A percentile compares a stretch with the other conserved stretches of the same genome.
Evolutionary conservation across 2,888 invertebrate genomes (phyloP).

Genomic region (Drosophila acutilabella): DNA sequence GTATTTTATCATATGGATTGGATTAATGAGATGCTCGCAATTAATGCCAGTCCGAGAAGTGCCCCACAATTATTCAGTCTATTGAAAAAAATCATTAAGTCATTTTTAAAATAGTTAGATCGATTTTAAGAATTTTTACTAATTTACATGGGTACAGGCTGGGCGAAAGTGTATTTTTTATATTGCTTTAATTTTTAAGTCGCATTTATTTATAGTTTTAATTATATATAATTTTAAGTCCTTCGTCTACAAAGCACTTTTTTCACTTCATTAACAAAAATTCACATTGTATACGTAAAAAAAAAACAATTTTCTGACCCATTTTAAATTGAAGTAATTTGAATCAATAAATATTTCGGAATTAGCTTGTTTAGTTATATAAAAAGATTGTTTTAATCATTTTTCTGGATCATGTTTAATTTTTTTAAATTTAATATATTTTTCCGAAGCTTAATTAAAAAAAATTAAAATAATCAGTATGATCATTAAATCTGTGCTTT

Average conservation of each 20-base stretch:
- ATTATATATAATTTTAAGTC: background rate
- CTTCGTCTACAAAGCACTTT: no score
- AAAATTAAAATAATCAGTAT: constrained; percentile 9
- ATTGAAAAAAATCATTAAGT: background rate
- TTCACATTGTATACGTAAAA: no score
- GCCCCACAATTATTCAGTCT: background rate
- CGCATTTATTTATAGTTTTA: background rate
- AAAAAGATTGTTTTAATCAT: background rate
- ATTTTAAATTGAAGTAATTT: background rate
- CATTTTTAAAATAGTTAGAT: background rate
- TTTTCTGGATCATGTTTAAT: constrained; percentile 1
- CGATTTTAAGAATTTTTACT: background rate
- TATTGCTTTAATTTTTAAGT: constrained; percentile 8
- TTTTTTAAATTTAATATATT: background rate
- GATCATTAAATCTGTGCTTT: constrained; percentile 11
- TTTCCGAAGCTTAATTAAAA: constrained; percentile 5
- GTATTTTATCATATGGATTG: constrained; percentile 34
- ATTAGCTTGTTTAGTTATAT: constrained; percentile 1
- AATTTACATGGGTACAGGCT: constrained; percentile 9
- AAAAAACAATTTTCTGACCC: background rate
- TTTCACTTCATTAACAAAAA: background rate
- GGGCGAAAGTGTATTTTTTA: background rate
- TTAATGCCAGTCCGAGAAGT: background rate
- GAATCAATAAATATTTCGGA: background rate
- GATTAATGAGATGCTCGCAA: constrained; percentile 20